These are phyloP conservation scores for Pocillopora verrucosa DNA, from an alignment of 64 coral and sea anemone genomes.

Conservation along the genomic window DNA sequence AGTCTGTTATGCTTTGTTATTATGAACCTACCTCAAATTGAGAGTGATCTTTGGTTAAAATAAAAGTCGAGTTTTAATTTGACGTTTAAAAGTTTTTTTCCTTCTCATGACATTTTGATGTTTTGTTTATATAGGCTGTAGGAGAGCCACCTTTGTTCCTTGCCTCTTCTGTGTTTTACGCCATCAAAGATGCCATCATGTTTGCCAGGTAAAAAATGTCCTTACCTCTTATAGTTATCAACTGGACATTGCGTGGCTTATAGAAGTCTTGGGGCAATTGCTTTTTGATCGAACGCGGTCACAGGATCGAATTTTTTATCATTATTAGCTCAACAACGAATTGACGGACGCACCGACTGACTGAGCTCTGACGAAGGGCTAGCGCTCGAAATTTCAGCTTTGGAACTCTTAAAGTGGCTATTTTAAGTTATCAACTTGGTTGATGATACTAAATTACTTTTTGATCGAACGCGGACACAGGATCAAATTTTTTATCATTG, in stretches of 20 bases:
- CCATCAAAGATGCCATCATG: constrained; percentile 83
- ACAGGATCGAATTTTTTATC: background rate
- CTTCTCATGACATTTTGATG: background rate
- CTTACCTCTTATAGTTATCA: background rate
- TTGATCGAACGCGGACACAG: background rate
- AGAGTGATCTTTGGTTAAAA: no score
- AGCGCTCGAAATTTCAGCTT: no score
- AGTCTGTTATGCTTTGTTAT: no score
- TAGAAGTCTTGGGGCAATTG: background rate
- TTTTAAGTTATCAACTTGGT: no score
- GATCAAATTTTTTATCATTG: background rate
- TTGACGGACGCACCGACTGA: no score
- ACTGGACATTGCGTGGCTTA: background rate
- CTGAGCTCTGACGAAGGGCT: no score
- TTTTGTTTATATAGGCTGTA: constrained; percentile 55
- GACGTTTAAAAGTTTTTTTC: background rate
- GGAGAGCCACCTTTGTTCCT: constrained; percentile 82
- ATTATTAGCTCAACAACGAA: no score
- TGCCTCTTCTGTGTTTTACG: constrained; percentile 85
- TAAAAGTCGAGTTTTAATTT: no score
- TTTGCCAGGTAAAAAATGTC: constrained; percentile 57
- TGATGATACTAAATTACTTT: no score
- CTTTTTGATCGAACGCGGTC: background rate
- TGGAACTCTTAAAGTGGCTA: no score
- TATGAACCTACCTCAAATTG: no score